phyloP scores from a whole-genome alignment of 2,797 vertebrate species.

The Aldrovandia affinis region DNA sequence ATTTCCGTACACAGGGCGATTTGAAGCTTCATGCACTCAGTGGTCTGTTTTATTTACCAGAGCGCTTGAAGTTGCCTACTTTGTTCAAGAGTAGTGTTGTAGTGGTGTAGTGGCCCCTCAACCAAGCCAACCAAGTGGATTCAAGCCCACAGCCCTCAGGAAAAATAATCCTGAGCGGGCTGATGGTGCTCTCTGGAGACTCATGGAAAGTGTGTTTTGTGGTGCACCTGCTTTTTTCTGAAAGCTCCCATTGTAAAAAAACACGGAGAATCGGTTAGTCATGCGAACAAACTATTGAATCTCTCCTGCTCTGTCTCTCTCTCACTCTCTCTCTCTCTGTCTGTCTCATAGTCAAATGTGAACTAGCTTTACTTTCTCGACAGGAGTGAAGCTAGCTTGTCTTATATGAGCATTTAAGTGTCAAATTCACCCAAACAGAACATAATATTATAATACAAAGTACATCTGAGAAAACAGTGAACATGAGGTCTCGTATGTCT shows the following conservation, averaged over 20 bases:
- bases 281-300: not conserved
- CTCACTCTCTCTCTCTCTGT: not conserved
- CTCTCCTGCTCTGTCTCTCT: too few species aligned
- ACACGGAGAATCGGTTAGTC: not conserved
- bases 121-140: not conserved
- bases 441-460: not conserved
- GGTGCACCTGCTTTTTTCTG: not conserved
- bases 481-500: not conserved
- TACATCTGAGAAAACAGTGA: not conserved
- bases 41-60: not conserved
- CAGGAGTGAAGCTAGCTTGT: not conserved
- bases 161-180: not conserved
- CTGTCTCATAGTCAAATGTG: not conserved
- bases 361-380: not conserved
- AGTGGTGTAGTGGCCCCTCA: not conserved
- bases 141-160: not conserved
- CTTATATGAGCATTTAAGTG: not conserved
- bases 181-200: not conserved
- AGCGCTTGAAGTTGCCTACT: not conserved
- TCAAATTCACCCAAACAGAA: not conserved
- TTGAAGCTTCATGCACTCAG: not conserved
- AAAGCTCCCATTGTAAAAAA: too few species aligned
- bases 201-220: not conserved
- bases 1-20: not conserved
- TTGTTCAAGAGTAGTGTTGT: not conserved